Conservation (phyloP, 1,140 invertebrate genomes). For the Platorchestia sp. region DNA sequence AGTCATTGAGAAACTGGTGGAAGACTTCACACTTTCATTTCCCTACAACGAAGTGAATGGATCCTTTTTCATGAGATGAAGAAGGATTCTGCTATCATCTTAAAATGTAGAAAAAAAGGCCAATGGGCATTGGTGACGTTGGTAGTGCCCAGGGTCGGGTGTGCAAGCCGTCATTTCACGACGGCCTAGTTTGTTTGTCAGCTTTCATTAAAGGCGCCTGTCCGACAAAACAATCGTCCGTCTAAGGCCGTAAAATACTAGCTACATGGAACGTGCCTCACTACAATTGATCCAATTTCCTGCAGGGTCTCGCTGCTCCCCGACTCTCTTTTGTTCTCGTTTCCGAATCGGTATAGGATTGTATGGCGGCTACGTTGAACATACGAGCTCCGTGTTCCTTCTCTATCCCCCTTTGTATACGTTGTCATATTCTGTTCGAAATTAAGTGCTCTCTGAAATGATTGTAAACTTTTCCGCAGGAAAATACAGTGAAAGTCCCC, state of each 20-base stretch:
- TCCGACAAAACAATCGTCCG: background rate
- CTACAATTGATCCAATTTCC: background rate
- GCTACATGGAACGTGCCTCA: conserved; percentile 5
- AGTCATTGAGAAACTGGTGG: too few relatives aligned
- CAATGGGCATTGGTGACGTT: background rate
- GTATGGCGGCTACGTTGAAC: background rate
- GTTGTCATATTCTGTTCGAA: too few relatives aligned
- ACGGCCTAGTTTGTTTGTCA: background rate
- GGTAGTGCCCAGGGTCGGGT: background rate
- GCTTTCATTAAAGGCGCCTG: background rate
- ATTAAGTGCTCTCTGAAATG: too few relatives aligned
- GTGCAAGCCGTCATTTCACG: background rate
- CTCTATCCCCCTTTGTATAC: background rate
- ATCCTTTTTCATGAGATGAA: too few relatives aligned
- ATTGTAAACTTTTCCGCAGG: too few relatives aligned
- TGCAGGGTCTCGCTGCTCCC: background rate
- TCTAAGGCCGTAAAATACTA: background rate
- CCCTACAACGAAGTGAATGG: too few relatives aligned
- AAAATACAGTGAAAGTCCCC: too few relatives aligned
- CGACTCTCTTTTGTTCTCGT: background rate
- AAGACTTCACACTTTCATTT: too few relatives aligned
- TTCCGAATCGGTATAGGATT: background rate
- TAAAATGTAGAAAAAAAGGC: too few relatives aligned
- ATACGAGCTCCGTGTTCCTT: background rate
- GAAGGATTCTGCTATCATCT: too few relatives aligned